Evolutionary conservation across 2,113 vertebrate species (phyloP), one percentile per base, ranked within the genome.

Genomic region (Polypterus bichir): DNA sequence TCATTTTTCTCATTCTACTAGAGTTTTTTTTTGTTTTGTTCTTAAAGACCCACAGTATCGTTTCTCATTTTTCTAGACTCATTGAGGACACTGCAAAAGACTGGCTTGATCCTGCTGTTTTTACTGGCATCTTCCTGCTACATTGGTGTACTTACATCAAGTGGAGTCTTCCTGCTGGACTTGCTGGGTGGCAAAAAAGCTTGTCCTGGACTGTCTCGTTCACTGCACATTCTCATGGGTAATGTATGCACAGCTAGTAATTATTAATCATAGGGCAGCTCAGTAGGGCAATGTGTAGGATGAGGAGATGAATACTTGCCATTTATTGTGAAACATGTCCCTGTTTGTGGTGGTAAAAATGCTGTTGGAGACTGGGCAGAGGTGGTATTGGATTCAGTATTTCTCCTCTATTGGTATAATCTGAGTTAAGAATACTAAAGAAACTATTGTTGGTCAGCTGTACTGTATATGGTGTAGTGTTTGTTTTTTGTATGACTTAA

Each of bases 121-220:
- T 7, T 62, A 1, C 68, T 80, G 49, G 53, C 64, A 0, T 46
- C 57, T 7, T 8, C 73, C 10, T 77, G 70, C 53, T 78, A 79
- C 57, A 3, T 60, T 46, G 61, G 71, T 4, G 64, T 77, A 11
- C 51, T 76, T 1, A 1, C 63, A 1, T 79, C 73, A 46, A 69
- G 73, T 56, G 5, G 49, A 3, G 68, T 76, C 9, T 78, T 78
- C 60, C 59, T 81, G 27, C 7, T 79, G 45, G 74, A 77, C 61
- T 81, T 77, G 49, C 49, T 75, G 7, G 69, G 72, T 4, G 46
- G 45, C 5, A 27, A 61, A 1, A 57, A 62, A 44, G 47, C 46
- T 54, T 62, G 62, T 5, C 63, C 64, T 7, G 61, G 65, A 2
- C 8, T 52, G 51, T 9, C 51, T 3, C 44, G 8, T 2, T 6